These are phyloP conservation scores for Minunthozetes semirufus DNA, from an alignment of 2,888 invertebrate species.

Conservation along the genomic window DNA sequence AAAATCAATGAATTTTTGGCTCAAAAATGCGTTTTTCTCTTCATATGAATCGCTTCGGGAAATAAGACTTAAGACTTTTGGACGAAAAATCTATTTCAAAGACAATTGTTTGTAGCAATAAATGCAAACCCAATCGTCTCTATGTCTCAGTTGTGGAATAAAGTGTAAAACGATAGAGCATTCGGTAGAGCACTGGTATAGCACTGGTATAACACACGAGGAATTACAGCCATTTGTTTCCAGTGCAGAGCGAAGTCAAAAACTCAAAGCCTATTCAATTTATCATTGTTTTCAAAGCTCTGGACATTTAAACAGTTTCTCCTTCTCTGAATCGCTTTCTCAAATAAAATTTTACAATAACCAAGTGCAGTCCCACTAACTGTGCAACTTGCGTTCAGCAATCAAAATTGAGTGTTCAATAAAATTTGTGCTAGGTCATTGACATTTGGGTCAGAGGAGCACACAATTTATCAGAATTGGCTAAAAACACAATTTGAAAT, in stretches of 20 bases:
- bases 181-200: background rate
- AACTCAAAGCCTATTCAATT: conserved; percentile 21
- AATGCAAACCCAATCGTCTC: conserved; percentile 9
- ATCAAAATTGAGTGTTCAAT: too few species aligned
- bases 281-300: conserved; percentile 20
- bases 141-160: background rate
- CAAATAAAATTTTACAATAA: too few species aligned
- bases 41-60: background rate
- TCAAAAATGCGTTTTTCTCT: background rate
- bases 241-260: background rate
- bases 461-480: too few species aligned
- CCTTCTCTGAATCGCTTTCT: background rate
- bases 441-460: too few species aligned
- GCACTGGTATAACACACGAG: background rate
- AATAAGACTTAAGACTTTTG: conserved; percentile 15
- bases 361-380: too few species aligned
- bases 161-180: background rate
- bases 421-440: too few species aligned
- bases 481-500: too few species aligned
- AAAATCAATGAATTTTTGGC: background rate
- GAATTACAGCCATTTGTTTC: conserved; percentile 10
- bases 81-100: conserved; percentile 2
- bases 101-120: conserved; percentile 13
- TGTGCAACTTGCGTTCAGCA: too few species aligned
- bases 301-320: conserved; percentile 6